Evolutionary conservation across 2,888 invertebrate genomes (phyloP).

Genomic region (Latrodectus elegans): DNA sequence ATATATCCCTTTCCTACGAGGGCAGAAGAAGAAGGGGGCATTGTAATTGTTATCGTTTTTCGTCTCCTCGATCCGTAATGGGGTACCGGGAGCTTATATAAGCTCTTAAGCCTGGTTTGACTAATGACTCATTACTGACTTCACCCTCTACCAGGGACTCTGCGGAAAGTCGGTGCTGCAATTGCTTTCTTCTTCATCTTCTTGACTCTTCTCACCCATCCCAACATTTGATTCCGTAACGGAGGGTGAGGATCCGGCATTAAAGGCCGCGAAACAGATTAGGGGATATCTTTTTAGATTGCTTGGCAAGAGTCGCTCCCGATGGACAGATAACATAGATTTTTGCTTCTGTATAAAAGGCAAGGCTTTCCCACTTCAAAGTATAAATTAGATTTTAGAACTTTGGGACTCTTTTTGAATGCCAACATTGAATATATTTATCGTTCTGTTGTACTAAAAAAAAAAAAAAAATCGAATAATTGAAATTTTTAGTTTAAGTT

Average conservation of each 20-base stretch:
- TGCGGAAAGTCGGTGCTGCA: conserved; percentile 56
- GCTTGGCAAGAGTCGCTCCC: conserved; percentile 19
- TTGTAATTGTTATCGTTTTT: conserved; percentile 69
- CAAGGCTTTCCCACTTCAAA: background rate
- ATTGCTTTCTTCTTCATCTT: conserved; percentile 59
- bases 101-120: conserved; percentile 69
- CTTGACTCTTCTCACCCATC: conserved; percentile 16
- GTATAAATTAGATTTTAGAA: too few species aligned
- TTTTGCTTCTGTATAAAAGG: conserved; percentile 35
- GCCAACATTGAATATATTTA: too few species aligned
- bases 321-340: conserved; percentile 51
- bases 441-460: too few species aligned
- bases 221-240: conserved; percentile 33
- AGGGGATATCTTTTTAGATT: conserved; percentile 61
- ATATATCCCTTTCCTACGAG: conserved; percentile 25
- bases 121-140: conserved; percentile 68
- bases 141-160: conserved; percentile 33
- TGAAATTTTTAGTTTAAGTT: too few species aligned
- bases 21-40: conserved; percentile 14
- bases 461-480: too few species aligned
- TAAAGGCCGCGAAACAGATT: conserved; percentile 60
- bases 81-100: conserved; percentile 57
- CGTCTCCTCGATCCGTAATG: conserved; percentile 64
- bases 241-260: conserved; percentile 35
- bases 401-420: too few species aligned